These are phyloP conservation scores for Chelonia mydas DNA, from an alignment of 2,797 vertebrate genomes.

Conservation along the genomic window DNA sequence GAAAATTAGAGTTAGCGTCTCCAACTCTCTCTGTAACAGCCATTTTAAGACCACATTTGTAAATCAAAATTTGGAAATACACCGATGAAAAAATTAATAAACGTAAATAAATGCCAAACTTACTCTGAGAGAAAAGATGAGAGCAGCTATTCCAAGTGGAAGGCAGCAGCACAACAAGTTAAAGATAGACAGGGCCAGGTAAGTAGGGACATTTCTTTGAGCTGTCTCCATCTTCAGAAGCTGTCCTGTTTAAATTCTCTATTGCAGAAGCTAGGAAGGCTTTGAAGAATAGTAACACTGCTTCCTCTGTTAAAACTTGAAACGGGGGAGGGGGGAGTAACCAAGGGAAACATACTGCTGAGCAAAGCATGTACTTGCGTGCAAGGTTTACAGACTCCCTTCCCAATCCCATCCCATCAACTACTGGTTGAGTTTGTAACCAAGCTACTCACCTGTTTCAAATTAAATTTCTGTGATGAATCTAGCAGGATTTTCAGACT, in stretches of 20 bases:
- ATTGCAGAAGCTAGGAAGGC: not conserved
- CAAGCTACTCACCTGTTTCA: not conserved
- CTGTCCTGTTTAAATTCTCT: not conserved
- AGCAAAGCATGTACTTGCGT: not conserved
- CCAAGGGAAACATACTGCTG: not conserved
- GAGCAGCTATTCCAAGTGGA: conserved; percentile 54
- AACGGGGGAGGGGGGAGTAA: not conserved
- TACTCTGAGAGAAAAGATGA: conserved; percentile 53
- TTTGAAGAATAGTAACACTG: not conserved
- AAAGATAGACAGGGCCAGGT: conserved; percentile 56
- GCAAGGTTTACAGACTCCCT: not conserved
- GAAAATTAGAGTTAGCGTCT: not conserved
- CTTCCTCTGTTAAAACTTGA: not conserved
- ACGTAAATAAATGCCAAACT: not conserved
- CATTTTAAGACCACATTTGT: not conserved
- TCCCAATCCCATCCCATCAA: not conserved
- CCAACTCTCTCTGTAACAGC: not conserved
- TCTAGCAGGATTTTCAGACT: not conserved
- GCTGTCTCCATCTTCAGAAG: not conserved
- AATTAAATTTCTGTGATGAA: not conserved
- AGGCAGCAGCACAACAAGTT: conserved; percentile 56
- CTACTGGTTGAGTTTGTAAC: not conserved
- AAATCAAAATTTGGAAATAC: not conserved
- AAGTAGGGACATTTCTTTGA: not conserved
- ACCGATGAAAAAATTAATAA: not conserved